These are phyloP conservation scores for Phaonia tiefii DNA, from an alignment of 2,888 invertebrate species.

Conservation along the genomic window DNA sequence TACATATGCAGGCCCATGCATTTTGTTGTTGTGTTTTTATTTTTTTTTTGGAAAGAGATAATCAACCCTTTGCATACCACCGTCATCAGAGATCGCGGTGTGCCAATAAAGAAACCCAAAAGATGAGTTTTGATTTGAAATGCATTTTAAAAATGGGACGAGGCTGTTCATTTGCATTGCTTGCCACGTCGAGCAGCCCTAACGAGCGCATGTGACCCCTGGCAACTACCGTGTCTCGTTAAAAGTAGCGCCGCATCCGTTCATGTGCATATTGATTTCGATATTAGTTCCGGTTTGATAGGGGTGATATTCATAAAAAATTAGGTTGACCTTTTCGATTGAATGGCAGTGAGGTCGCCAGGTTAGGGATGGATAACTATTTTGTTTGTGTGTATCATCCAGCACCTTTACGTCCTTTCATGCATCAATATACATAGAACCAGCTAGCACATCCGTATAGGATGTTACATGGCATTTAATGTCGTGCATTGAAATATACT, in stretches of 20 bases:
- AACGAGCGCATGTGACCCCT: slow-evolving; percentile 40
- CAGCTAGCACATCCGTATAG: not conserved
- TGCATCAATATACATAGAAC: not conserved
- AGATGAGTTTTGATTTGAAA: slow-evolving; percentile 59
- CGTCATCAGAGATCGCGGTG: slow-evolving; percentile 59
- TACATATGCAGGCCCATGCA: slow-evolving; percentile 33
- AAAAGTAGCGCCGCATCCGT: slow-evolving; percentile 25
- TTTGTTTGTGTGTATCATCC: no score
- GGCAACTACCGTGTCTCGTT: slow-evolving; percentile 25
- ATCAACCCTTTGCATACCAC: slow-evolving; percentile 61
- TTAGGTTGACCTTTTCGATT: slow-evolving; percentile 24
- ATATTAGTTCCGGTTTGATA: slow-evolving; percentile 58
- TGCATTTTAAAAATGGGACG: slow-evolving; percentile 23
- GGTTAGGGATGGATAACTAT: slow-evolving; percentile 2
- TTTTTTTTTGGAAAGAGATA: not conserved
- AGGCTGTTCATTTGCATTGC: slow-evolving; percentile 33
- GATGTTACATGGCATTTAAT: slow-evolving; percentile 12
- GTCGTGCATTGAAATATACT: not conserved
- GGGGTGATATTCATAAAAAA: slow-evolving; percentile 44
- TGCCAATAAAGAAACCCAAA: slow-evolving; percentile 65
- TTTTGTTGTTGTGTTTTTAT: not conserved
- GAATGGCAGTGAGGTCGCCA: not conserved
- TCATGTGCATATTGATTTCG: slow-evolving; percentile 45
- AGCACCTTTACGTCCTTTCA: not conserved
- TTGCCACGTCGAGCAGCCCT: slow-evolving; percentile 47